These are phyloP conservation scores for Stigmatopora argus DNA, from an alignment of 2,113 vertebrate species.

Conservation along the genomic window DNA sequence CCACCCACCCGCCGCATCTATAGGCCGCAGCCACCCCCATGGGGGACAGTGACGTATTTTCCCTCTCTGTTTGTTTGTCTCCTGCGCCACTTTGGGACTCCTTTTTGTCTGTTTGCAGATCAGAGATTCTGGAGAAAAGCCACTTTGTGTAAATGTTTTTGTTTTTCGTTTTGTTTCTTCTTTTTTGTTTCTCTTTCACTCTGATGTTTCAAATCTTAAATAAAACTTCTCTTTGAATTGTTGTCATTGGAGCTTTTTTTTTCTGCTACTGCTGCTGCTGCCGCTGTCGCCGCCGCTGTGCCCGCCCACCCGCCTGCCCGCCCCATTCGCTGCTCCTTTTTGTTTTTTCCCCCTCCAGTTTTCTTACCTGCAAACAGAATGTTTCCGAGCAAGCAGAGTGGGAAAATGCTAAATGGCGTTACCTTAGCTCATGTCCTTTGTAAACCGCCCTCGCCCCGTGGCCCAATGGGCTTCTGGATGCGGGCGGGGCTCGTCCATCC, in stretches of 20 bases:
- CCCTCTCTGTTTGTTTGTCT: conserved; percentile 60
- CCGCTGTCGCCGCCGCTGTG: no score
- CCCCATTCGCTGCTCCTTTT: conserved; percentile 5
- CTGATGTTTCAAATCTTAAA: conserved; percentile 77
- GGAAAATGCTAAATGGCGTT: conserved; percentile 12
- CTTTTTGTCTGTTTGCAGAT: conserved; percentile 97
- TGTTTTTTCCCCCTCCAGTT: conserved; percentile 25
- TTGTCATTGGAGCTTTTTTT: conserved; percentile 59
- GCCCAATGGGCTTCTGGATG: background rate
- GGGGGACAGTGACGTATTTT: conserved; percentile 75
- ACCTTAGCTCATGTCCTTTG: no score
- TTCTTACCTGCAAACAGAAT: conserved; percentile 79
- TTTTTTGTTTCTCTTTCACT: conserved; percentile 60
- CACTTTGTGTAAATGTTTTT: conserved; percentile 55
- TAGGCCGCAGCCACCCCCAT: conserved; percentile 35
- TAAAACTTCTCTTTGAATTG: conserved; percentile 66
- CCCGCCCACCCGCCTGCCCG: background rate
- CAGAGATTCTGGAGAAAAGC: conserved; percentile 79
- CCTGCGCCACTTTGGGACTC: conserved; percentile 59
- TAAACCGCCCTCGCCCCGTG: no score
- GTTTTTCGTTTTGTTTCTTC: conserved; percentile 28
- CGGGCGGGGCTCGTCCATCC: background rate
- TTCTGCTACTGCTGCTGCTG: conserved; percentile 18
- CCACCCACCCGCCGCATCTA: no score
- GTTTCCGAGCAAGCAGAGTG: conserved; percentile 36